Evolutionary conservation across 2,797 vertebrate genomes (phyloP).

Genomic region (Siniperca undulata): DNA sequence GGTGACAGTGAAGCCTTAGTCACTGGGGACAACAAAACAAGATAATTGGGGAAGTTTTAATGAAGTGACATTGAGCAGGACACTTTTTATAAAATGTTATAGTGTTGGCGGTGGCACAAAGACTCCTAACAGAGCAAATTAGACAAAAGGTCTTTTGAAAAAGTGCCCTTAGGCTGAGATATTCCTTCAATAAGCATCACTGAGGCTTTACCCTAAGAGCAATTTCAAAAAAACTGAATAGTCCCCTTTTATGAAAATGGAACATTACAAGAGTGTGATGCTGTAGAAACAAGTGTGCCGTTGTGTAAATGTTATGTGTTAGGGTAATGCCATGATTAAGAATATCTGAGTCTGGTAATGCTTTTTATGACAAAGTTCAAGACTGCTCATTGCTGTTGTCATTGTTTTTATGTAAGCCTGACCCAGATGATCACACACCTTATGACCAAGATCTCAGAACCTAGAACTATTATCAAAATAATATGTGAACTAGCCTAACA

Average conservation of each 20-base stretch:
- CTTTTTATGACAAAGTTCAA: constrained; percentile 18
- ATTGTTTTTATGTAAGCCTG: constrained; percentile 17
- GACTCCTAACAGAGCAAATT: constrained; percentile 11
- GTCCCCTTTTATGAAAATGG: constrained; percentile 30
- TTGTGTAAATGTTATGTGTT: constrained; percentile 41
- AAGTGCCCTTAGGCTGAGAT: constrained; percentile 37
- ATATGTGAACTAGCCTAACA: background rate
- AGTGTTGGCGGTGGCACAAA: constrained; percentile 4
- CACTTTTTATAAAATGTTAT: constrained; percentile 26
- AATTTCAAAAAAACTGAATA: constrained; percentile 39
- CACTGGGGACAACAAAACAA: constrained; percentile 24
- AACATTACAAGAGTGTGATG: constrained; percentile 25
- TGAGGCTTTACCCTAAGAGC: constrained; percentile 8
- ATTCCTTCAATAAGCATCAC: constrained; percentile 25
- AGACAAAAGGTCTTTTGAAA: constrained; percentile 43
- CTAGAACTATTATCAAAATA: constrained; percentile 1
- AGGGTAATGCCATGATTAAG: background rate
- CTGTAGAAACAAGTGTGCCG: constrained; percentile 41
- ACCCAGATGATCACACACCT: constrained; percentile 11
- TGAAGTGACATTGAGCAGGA: constrained; percentile 17
- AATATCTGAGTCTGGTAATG: constrained; percentile 9
- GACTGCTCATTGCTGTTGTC: constrained; percentile 1
- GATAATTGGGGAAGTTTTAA: constrained; percentile 40
- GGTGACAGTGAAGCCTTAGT: constrained; percentile 44
- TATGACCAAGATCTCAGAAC: constrained; percentile 6